phyloP scores from a whole-genome alignment of 2,888 invertebrate genomes.

The Pseudococcus longispinus region DNA sequence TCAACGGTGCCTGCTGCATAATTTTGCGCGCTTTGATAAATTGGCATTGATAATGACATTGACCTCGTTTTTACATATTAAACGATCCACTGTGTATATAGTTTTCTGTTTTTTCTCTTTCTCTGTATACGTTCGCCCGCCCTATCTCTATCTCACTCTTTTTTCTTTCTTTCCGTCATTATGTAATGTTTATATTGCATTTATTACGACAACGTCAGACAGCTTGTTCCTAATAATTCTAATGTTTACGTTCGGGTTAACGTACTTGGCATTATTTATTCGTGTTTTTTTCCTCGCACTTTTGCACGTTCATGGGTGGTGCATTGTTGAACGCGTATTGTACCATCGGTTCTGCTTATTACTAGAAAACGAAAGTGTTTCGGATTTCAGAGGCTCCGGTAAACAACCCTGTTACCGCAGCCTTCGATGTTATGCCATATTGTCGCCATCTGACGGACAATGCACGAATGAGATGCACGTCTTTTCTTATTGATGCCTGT shows the following conservation, averaged over 20 bases:
- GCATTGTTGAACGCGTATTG: background rate
- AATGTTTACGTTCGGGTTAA: slow-evolving; percentile 54
- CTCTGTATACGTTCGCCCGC: background rate
- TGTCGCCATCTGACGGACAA: slow-evolving; percentile 27
- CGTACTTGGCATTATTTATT: slow-evolving; percentile 45
- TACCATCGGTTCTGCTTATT: background rate
- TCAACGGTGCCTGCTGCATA: slow-evolving; percentile 48
- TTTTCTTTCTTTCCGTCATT: slow-evolving; percentile 48
- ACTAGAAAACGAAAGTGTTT: background rate
- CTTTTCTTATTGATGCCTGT: background rate
- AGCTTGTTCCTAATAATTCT: slow-evolving; percentile 54
- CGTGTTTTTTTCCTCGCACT: background rate
- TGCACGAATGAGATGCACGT: background rate
- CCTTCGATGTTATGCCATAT: background rate
- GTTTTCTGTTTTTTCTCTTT: slow-evolving; percentile 14
- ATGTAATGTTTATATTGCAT: slow-evolving; percentile 56
- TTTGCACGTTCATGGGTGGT: background rate
- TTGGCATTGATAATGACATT: slow-evolving; percentile 57
- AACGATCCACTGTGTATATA: slow-evolving; percentile 49
- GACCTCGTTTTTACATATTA: slow-evolving; percentile 56
- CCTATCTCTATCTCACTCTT: background rate
- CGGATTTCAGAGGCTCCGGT: background rate
- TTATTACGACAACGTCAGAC: slow-evolving; percentile 56
- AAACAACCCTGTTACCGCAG: background rate
- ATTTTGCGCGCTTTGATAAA: slow-evolving; percentile 52